Percentiles rank a stretch among this genome's conserved stretches.
Conservation (phyloP, 2,113 vertebrate species). For the Dicaeum eximium region DNA sequence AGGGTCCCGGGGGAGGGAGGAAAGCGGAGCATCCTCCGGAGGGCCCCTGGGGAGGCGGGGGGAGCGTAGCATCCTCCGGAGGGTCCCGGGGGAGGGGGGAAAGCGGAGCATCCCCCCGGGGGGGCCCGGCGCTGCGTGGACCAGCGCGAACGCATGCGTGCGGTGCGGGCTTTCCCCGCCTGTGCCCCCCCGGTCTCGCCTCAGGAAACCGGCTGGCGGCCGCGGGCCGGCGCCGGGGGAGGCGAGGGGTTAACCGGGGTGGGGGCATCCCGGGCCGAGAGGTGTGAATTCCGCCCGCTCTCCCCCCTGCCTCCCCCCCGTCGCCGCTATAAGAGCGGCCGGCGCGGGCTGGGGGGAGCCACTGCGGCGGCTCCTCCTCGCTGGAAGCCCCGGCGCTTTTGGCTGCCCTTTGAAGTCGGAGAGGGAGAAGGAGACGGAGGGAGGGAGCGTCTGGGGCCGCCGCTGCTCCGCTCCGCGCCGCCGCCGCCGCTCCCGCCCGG, state of each 20-base stretch:
- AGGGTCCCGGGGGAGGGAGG: fast-evolving
- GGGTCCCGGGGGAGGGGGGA: background rate
- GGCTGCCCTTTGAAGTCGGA: conserved; percentile 71
- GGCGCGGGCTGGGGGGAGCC: conserved; percentile 54
- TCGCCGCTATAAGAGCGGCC: conserved; percentile 73
- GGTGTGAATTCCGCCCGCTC: conserved; percentile 68
- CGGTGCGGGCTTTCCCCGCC: background rate
- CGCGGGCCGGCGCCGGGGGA: conserved; percentile 67
- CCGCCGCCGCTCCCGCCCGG: background rate
- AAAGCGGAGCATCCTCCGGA: background rate
- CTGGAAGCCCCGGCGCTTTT: conserved; percentile 60
- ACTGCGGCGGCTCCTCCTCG: conserved; percentile 63
- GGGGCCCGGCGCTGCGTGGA: background rate
- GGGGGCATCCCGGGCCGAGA: conserved; percentile 66
- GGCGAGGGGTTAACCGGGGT: conserved; percentile 69
- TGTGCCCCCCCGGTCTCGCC: conserved; percentile 33
- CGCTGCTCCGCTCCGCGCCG: background rate
- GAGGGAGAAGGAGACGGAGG: conserved; percentile 8
- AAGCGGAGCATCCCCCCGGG: background rate
- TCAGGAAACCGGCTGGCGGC: conserved; percentile 67
- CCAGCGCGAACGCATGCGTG: background rate
- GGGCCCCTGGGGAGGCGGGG: fast-evolving
- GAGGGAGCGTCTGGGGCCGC: conserved; percentile 32
- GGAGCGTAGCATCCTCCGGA: background rate
- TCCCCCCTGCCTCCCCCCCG: background rate